Conservation (phyloP, 2,113 vertebrate genomes). For the Rhagologus leucostigma region DNA sequence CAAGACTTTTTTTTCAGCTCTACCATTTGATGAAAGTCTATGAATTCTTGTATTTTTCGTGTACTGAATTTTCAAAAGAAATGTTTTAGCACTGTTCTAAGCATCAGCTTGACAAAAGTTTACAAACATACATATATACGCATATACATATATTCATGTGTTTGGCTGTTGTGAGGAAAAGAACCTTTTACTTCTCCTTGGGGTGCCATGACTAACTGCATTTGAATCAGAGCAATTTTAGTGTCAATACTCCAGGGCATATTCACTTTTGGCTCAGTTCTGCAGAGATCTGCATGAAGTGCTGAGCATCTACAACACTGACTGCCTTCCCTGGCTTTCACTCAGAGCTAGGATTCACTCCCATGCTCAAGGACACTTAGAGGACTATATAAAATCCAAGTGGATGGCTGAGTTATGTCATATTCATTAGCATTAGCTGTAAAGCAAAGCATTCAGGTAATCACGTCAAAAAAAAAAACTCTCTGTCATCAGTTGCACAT, state of each 20-base stretch:
- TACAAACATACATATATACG: background rate
- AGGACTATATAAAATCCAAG: background rate
- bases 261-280: background rate
- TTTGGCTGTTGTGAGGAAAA: background rate
- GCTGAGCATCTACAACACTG: background rate
- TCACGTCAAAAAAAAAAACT: background rate
- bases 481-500: background rate
- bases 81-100: background rate
- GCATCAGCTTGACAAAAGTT: background rate
- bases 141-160: background rate
- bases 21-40: background rate
- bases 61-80: background rate
- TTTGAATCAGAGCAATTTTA: background rate
- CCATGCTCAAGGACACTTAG: background rate
- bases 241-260: background rate
- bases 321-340: background rate
- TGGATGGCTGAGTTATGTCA: background rate
- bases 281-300: background rate
- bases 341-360: background rate
- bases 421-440: background rate
- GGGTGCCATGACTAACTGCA: background rate
- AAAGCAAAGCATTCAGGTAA: background rate
- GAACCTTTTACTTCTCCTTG: background rate
- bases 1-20: background rate
- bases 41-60: background rate